A percentile compares a stretch with the other conserved stretches of the same genome.
Conservation (phyloP, 2,888 invertebrate species). For the Drosophila hamatofila region DNA sequence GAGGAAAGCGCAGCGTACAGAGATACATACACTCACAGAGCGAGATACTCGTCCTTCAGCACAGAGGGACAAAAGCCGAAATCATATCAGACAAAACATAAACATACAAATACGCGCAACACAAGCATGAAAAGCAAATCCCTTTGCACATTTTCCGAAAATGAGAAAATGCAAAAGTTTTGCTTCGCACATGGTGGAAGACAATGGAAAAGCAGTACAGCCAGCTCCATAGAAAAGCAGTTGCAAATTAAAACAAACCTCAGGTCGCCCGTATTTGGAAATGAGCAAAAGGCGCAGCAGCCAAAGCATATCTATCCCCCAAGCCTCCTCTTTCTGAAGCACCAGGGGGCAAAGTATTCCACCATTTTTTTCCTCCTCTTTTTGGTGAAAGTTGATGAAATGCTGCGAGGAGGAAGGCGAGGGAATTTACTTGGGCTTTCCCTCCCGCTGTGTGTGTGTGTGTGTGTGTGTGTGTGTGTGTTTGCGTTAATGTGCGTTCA, state of each 20-base stretch:
- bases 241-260: slow-evolving; percentile 81
- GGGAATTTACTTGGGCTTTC: slow-evolving; percentile 36
- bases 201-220: slow-evolving; percentile 37
- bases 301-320: slow-evolving; percentile 16
- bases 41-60: slow-evolving; percentile 28
- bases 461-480: slow-evolving; percentile 11
- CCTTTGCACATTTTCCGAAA: slow-evolving; percentile 82
- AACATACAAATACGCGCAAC: slow-evolving; percentile 71
- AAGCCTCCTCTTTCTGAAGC: not conserved
- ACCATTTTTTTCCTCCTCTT: not conserved
- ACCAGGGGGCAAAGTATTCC: not conserved
- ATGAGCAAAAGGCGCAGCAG: slow-evolving; percentile 63
- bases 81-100: slow-evolving; percentile 79
- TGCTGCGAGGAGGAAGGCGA: slow-evolving; percentile 31
- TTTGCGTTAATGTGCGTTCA: slow-evolving; percentile 70
- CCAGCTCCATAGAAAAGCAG: slow-evolving; percentile 66
- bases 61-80: slow-evolving; percentile 65
- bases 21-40: slow-evolving; percentile 30
- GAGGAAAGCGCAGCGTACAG: slow-evolving; percentile 32
- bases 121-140: slow-evolving; percentile 78
- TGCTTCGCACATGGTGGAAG: slow-evolving; percentile 61
- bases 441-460: slow-evolving; percentile 11
- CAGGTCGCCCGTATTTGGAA: slow-evolving; percentile 81
- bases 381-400: slow-evolving; percentile 68
- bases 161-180: slow-evolving; percentile 82